Evolutionary conservation across 2,888 invertebrate genomes (phyloP).

Genomic region (Tipula unca): DNA sequence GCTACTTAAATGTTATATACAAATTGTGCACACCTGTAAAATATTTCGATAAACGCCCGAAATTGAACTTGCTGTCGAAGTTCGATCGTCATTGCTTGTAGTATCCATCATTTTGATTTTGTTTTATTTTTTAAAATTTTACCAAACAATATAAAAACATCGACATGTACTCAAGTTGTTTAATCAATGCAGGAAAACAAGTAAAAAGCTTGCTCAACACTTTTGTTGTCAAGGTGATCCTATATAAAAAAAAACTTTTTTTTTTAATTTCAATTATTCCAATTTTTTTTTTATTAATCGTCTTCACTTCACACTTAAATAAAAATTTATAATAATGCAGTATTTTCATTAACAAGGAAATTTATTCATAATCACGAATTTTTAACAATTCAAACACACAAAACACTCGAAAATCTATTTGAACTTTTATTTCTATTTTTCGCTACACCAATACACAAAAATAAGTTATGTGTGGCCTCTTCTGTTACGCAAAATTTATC

Average conservation of each 20-base stretch:
- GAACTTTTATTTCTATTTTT: too few species aligned
- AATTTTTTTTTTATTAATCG: not conserved
- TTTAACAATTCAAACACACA: not conserved
- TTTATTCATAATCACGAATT: not conserved
- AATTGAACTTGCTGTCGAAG: slow-evolving; percentile 28
- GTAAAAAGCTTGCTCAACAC: not conserved
- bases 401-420: not conserved
- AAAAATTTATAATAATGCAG: not conserved
- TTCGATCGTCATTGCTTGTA: slow-evolving; percentile 24
- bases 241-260: not conserved
- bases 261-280: not conserved
- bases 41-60: slow-evolving; percentile 28
- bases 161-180: not conserved
- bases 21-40: slow-evolving; percentile 24
- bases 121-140: not conserved
- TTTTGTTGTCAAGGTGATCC: not conserved
- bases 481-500: too few species aligned
- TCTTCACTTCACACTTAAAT: not conserved
- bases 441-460: not conserved
- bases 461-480: not conserved
- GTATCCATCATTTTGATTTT: slow-evolving; percentile 17
- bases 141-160: not conserved
- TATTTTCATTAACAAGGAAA: not conserved
- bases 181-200: not conserved
- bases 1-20: not conserved